Base-by-base conservation (phyloP, 1,140 invertebrate genomes). In the Drosophila paulistorum region DNA sequence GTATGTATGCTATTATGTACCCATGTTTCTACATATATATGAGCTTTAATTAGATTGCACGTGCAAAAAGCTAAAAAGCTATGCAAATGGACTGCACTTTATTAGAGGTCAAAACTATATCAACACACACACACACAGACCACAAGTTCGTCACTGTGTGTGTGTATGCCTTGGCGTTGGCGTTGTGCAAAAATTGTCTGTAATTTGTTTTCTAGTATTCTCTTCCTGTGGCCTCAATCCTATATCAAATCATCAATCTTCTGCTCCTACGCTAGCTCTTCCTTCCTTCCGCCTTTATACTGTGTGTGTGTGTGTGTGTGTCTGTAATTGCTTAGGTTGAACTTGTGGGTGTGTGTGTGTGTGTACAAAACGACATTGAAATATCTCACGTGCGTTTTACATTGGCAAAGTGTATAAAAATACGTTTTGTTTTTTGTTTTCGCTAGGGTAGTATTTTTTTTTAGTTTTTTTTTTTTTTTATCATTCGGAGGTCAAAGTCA, bases 11-110 rank as follows among this genome's bases (percentile, higher is more conserved):
- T 30, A 30, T 30, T 30, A 30, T 30, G 30, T 30, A 30, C 30
- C 30, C 7, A 7, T 57, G 14, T 39, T 1, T 68, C 1, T 35
- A 42, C 1, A 20, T 11, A 23, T 23, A 33, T 23, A 17, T 54
- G 64, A 60, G 71, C 61, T 78, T 85, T 87, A 79, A 85, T 85
- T 85, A 85, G 79, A 82, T 86, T 85, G 67, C 82, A 85, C 79
- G 71, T 86, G 71, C 75, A 75, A 70, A 70, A 69, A 35, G 35
- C 59, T 23, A 68, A 58, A 73, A 86, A 79, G 73, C 75, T 67
- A 82, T 73, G 79, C 64, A 81, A 84, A 85, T 75, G 69, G 57
- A 67, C 45, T 23, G 45, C 17, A 17, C 17, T 48, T 72, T 71
- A 37, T 35, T 62, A 79, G 82, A 85, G 82, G 82, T 85, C 82